These are phyloP conservation scores for Scaptomyza caliginosa DNA, from an alignment of 2,888 invertebrate species.

Conservation along the genomic window DNA sequence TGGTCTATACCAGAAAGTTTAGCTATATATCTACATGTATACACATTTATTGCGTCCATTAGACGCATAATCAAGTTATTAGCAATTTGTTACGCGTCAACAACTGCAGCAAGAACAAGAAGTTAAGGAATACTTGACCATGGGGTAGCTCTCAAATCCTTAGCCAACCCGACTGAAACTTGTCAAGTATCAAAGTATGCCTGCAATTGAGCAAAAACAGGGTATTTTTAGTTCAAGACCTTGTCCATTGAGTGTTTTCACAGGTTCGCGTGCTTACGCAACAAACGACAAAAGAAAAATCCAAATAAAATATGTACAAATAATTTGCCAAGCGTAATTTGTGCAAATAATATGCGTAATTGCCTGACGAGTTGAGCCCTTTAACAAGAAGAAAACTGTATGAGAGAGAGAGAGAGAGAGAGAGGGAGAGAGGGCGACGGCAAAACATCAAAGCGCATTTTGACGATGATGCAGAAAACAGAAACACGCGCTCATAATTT, in stretches of 20 bases:
- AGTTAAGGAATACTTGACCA: too few relatives aligned
- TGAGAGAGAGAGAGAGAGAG: neutral
- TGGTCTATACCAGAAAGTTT: slow-evolving; percentile 39
- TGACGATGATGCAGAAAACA: slow-evolving; percentile 33
- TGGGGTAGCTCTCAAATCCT: neutral
- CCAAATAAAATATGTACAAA: slow-evolving; percentile 60
- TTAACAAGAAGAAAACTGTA: slow-evolving; percentile 11
- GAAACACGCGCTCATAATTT: neutral
- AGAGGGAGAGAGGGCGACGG: slow-evolving; percentile 28
- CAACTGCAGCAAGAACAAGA: slow-evolving; percentile 29
- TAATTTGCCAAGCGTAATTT: slow-evolving; percentile 77
- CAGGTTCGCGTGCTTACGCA: slow-evolving; percentile 63
- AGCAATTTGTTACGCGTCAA: slow-evolving; percentile 67
- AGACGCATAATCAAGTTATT: slow-evolving; percentile 78
- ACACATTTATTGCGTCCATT: slow-evolving; percentile 57
- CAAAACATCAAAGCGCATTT: slow-evolving; percentile 67
- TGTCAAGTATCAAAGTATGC: neutral
- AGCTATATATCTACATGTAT: neutral
- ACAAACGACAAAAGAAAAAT: slow-evolving; percentile 8
- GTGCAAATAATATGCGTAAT: slow-evolving; percentile 79
- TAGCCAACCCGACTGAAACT: neutral
- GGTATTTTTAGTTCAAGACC: slow-evolving; percentile 12
- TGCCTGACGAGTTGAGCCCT: slow-evolving; percentile 47
- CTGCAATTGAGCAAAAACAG: neutral
- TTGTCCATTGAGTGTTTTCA: neutral